A percentile compares a stretch with the other conserved stretches of the same genome.
Conservation (phyloP, 2,113 vertebrate genomes). For the Pycnonotus jocosus region DNA sequence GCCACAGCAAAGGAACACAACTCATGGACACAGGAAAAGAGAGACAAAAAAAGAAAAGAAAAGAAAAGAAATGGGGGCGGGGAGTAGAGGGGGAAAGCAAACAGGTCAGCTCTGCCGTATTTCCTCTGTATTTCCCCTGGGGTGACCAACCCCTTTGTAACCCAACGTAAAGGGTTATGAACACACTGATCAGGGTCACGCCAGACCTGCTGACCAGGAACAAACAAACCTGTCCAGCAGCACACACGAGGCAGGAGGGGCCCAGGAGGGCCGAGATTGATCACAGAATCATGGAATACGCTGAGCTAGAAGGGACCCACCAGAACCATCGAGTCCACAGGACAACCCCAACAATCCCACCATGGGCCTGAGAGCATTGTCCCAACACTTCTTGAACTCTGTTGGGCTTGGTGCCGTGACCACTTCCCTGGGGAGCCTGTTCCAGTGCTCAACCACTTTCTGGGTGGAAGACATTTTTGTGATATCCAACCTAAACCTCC, state of each 20-base stretch:
- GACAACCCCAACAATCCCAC: background rate
- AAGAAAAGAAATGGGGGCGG: rapidly evolving
- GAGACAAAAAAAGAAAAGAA: too few relatives aligned
- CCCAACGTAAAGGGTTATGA: background rate
- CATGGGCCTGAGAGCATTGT: rapidly evolving
- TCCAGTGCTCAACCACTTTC: background rate
- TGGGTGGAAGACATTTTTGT: background rate
- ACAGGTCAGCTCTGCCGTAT: background rate
- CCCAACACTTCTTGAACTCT: rapidly evolving
- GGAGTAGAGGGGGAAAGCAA: rapidly evolving
- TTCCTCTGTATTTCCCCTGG: background rate
- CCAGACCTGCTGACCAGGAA: background rate
- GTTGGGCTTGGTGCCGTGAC: background rate
- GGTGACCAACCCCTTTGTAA: background rate
- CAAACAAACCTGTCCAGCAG: background rate
- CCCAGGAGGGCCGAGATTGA: background rate
- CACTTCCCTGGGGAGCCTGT: background rate
- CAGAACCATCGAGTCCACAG: background rate
- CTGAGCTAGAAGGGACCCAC: background rate
- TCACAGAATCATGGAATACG: background rate
- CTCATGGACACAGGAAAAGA: background rate
- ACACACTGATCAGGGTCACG: background rate
- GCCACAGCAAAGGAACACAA: background rate
- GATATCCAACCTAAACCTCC: background rate
- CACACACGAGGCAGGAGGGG: background rate